These are phyloP conservation scores for Catharus fuscescens DNA, from an alignment of 2,113 vertebrate species.

Conservation along the genomic window DNA sequence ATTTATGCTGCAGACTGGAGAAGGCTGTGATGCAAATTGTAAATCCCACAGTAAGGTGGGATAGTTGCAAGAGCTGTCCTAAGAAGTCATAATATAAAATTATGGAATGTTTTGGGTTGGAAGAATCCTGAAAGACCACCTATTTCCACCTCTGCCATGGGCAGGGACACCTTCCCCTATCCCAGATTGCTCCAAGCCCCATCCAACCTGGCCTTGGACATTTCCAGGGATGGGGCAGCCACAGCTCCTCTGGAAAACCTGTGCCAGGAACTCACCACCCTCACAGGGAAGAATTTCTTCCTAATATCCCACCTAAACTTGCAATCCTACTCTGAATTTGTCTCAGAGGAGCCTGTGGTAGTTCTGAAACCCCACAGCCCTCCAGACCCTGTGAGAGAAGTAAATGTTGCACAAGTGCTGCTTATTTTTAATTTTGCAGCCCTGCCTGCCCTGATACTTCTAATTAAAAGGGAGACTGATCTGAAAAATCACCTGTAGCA, in stretches of 20 bases:
- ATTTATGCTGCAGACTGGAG: not conserved
- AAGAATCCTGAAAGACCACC: not conserved
- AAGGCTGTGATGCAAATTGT: not conserved
- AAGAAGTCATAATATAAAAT: not conserved
- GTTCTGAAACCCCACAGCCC: not conserved
- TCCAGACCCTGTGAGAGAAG: not conserved
- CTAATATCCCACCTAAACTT: not conserved
- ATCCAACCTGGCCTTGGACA: rapidly evolving
- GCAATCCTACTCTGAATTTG: not conserved
- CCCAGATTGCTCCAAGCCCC: rapidly evolving
- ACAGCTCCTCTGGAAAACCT: rapidly evolving
- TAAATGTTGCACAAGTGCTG: not conserved
- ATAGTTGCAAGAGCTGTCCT: rapidly evolving
- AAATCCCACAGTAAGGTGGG: not conserved
- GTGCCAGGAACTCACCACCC: rapidly evolving
- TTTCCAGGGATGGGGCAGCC: not conserved
- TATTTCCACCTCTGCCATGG: not conserved
- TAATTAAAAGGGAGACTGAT: not conserved
- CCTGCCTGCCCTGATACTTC: not conserved
- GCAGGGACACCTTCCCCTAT: not conserved
- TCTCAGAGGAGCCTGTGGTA: not conserved
- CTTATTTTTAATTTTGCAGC: not conserved
- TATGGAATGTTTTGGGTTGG: not conserved
- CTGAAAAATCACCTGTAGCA: not conserved
- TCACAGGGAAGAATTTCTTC: not conserved